Conservation (phyloP, 2,797 vertebrate species). For the Phoxinus dragarum region DNA sequence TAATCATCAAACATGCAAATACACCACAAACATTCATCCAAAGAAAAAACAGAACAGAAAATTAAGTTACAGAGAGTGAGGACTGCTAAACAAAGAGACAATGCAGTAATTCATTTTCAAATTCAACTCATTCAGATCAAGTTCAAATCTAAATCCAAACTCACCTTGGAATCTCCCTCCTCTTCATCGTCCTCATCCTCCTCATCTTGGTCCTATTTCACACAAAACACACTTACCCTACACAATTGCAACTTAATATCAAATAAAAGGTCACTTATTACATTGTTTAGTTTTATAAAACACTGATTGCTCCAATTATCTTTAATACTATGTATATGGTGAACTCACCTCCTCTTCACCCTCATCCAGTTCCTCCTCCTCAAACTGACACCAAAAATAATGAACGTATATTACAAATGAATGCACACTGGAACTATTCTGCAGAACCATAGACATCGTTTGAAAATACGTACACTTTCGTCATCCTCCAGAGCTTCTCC, state of each 20-base stretch:
- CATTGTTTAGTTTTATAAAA: neutral
- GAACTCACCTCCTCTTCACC: slow-evolving; percentile 94
- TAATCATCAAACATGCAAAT: slow-evolving; percentile 49
- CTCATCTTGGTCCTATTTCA: slow-evolving; percentile 84
- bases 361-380: slow-evolving; percentile 93
- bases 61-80: slow-evolving; percentile 10
- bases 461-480: slow-evolving; percentile 82
- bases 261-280: neutral
- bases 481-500: slow-evolving; percentile 97
- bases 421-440: neutral
- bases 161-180: slow-evolving; percentile 89
- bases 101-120: neutral
- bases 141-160: slow-evolving; percentile 52
- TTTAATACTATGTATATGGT: neutral
- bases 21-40: slow-evolving; percentile 35
- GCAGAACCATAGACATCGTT: neutral
- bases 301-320: neutral
- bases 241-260: neutral
- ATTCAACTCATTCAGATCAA: neutral
- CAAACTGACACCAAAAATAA: slow-evolving; percentile 83
- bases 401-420: neutral
- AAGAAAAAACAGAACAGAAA: slow-evolving; percentile 31
- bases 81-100: neutral
- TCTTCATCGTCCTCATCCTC: slow-evolving; percentile 88
- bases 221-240: slow-evolving; percentile 35